Base-by-base conservation (phyloP, 2,888 invertebrate species). In the Harmothoe impar region DNA sequence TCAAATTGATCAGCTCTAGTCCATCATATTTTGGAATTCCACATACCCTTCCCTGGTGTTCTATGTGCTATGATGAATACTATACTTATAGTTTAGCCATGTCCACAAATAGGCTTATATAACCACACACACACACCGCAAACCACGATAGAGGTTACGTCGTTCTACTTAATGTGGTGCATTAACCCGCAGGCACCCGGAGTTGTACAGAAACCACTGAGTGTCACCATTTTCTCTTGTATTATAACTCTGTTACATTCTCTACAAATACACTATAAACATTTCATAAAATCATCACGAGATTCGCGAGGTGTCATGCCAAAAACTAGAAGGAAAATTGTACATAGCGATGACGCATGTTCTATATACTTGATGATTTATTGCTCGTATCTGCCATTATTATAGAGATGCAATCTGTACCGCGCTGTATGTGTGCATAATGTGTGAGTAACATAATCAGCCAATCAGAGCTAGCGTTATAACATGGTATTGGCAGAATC, bases 201-300 rank as follows among this genome's bases (percentile, higher is more conserved):
- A 31, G 31, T 29, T 77, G 77, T 35, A 35, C 81, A 35, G 7
- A 33, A 10, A 33, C 81, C 31, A 17, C 35, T 43, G 43, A 81
- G 0, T 81, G 81, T 35, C 25, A 81, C 25, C 35, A 43, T 81
- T 81, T 43, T 35, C 81, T 81, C 81, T 35, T 81, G 81, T 81
- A 81, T 81, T 81, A 81, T 81, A 81, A 15, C 35, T 35, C n/a
- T 81, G 23, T 81, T 81, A 77, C 25, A 3, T 31, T 43, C 33
- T 35, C 33, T 23, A 17, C 35, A 35, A 33, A 81, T 35, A 23
- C 33, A 81, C 12, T 35, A 12, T 81, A 17, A 35, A 43, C 43
- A n/a, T 81, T 81, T 81, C 43, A 81, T 43, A 7, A 35, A 81
- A 43, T 81, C 81, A 81, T 43, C 77, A 77, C 31, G 81, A 35